Evolutionary conservation across 2,113 vertebrate genomes (phyloP).

Genomic region (Prolemur simus): DNA sequence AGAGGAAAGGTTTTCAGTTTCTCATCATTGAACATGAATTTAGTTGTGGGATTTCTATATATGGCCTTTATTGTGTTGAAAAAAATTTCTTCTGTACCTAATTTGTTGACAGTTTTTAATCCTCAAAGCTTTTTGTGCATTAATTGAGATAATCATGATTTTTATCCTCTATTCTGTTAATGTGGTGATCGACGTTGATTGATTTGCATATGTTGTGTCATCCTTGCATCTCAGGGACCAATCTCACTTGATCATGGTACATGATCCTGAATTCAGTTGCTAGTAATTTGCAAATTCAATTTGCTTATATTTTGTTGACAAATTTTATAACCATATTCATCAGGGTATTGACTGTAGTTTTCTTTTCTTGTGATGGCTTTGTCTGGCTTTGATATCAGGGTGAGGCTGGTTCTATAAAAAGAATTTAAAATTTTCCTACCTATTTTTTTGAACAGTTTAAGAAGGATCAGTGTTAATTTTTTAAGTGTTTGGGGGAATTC

Average conservation of each 20-base stretch:
- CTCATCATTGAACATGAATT: background rate
- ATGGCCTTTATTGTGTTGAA: background rate
- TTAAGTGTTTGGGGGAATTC: background rate
- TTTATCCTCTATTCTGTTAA: background rate
- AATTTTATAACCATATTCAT: background rate
- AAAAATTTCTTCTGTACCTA: background rate
- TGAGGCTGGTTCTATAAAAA: background rate
- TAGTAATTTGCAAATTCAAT: background rate
- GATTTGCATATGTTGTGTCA: background rate
- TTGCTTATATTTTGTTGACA: background rate
- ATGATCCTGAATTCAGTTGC: background rate
- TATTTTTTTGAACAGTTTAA: background rate
- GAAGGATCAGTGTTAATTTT: background rate
- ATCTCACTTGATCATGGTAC: background rate
- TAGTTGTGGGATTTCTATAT: background rate
- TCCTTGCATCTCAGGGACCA: background rate
- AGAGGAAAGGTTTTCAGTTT: background rate
- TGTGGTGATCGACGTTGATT: background rate
- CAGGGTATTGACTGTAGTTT: background rate
- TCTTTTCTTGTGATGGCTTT: background rate
- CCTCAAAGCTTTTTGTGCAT: background rate
- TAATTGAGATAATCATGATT: background rate
- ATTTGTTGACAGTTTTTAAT: background rate
- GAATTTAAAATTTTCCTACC: background rate
- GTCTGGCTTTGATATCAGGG: background rate